A percentile compares a stretch with the other conserved stretches of the same genome.
phyloP scores from a whole-genome alignment of 64 coral and sea anemone species.

The Montipora capricornis region DNA sequence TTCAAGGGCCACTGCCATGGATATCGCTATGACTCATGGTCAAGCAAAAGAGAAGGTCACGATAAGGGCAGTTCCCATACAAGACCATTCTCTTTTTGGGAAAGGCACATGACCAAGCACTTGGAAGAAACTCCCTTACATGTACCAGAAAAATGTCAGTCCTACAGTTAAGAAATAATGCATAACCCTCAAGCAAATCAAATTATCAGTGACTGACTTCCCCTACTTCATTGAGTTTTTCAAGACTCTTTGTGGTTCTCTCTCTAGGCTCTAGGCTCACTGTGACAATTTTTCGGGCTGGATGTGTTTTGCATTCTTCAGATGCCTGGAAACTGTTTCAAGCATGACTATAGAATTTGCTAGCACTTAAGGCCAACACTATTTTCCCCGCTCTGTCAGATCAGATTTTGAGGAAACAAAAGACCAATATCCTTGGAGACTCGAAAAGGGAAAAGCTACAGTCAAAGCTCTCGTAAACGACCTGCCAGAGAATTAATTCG shows the following conservation, averaged over 20 bases:
- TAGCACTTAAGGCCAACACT: neutral
- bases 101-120: neutral
- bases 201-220: neutral
- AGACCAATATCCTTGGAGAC: neutral
- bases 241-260: neutral
- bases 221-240: neutral
- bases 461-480: neutral
- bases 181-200: neutral
- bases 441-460: constrained; percentile 7
- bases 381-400: neutral
- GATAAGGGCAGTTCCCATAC: neutral
- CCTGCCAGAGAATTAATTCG: no score
- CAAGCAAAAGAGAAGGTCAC: neutral
- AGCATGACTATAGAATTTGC: constrained; percentile 25
- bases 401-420: neutral
- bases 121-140: neutral
- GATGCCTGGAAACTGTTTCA: constrained; percentile 15
- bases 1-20: neutral
- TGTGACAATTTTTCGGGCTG: neutral
- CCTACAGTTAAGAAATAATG: neutral
- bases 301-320: constrained; percentile 7
- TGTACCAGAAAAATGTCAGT: neutral
- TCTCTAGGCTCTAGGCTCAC: neutral
- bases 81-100: neutral
- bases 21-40: neutral